These are phyloP conservation scores for Dallia pectoralis DNA, from an alignment of 2,797 vertebrate species.

Conservation along the genomic window DNA sequence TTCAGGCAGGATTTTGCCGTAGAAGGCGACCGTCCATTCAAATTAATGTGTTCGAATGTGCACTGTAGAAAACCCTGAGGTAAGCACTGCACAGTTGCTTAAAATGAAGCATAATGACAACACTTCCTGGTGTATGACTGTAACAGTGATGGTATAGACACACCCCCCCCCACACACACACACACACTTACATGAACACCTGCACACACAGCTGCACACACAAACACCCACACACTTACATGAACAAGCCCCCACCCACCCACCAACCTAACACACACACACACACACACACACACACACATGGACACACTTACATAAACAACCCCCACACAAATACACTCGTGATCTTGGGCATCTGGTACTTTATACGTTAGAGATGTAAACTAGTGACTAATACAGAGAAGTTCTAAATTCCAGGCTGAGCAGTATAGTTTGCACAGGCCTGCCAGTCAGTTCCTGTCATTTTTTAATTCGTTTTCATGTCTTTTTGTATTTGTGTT, in stretches of 20 bases:
- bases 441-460: no score
- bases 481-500: no score
- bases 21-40: slow-evolving; percentile 45
- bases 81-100: slow-evolving; percentile 34
- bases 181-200: background rate
- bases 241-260: no score
- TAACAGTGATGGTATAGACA: slow-evolving; percentile 25
- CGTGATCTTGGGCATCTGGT: background rate
- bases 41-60: slow-evolving; percentile 30
- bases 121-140: slow-evolving; percentile 35
- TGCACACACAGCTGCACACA: background rate
- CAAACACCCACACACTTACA: background rate
- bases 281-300: slow-evolving; percentile 12
- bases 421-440: no score
- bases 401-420: no score
- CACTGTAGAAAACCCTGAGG: slow-evolving; percentile 40
- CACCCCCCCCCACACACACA: background rate
- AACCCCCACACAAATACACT: background rate
- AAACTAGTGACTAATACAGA: no score
- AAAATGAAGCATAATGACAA: slow-evolving; percentile 41
- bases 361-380: no score
- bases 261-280: slow-evolving; percentile 14
- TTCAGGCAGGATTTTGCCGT: slow-evolving; percentile 33
- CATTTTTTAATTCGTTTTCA: no score
- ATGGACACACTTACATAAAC: background rate